Percentiles rank a stretch among this genome's conserved stretches.
Conservation (phyloP, 1,140 invertebrate genomes). For the Euura saliciscinereae region DNA sequence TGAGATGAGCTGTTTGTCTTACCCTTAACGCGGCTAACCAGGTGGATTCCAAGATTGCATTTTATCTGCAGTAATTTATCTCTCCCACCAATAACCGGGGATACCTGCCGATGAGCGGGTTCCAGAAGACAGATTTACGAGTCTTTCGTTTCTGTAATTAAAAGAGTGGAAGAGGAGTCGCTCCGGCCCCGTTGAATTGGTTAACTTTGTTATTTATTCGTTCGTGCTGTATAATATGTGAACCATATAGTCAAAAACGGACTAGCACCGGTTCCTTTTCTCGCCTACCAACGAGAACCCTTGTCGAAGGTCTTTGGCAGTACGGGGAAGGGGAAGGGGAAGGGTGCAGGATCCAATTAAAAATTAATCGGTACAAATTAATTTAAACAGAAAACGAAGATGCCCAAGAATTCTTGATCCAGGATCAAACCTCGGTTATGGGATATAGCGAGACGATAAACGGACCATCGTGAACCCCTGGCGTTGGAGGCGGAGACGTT, state of each 20-base stretch:
- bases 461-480: not conserved
- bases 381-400: not conserved
- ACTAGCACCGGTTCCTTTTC: not conserved
- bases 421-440: not conserved
- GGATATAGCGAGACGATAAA: not conserved
- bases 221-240: not conserved
- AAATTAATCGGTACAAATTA: conserved; percentile 5
- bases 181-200: not conserved
- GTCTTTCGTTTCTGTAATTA: conserved; percentile 2
- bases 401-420: not conserved
- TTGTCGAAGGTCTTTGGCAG: not conserved
- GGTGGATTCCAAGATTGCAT: not conserved
- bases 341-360: not conserved
- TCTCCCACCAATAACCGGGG: not conserved
- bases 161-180: not conserved
- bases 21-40: not conserved
- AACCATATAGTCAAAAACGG: too few relatives aligned
- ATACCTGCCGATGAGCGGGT: not conserved
- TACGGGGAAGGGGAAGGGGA: too few relatives aligned
- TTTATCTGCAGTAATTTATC: conserved; percentile 7
- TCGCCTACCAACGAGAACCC: not conserved
- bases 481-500: not conserved
- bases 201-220: not conserved
- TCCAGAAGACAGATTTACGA: not conserved
- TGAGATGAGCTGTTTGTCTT: not conserved